Evolutionary conservation across 2,797 vertebrate species (phyloP).

Genomic region (Neosalanx taihuensis): DNA sequence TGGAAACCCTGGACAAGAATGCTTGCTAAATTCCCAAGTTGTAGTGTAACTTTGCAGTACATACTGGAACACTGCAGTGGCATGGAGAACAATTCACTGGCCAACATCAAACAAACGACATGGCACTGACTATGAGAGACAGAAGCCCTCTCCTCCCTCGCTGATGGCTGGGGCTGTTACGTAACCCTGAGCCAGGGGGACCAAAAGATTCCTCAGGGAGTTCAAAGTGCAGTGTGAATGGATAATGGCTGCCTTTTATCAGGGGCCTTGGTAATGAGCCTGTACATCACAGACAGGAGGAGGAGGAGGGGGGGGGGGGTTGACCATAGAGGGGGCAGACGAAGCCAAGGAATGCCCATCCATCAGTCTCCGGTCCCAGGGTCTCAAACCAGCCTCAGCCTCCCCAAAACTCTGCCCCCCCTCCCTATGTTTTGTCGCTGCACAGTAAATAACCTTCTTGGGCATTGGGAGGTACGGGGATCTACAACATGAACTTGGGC

Average conservation of each 20-base stretch:
- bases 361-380: conserved; percentile 50
- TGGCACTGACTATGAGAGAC: neutral
- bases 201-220: conserved; percentile 52
- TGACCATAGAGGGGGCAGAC: conserved; percentile 19
- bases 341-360: conserved; percentile 57
- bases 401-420: conserved; percentile 14
- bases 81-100: neutral
- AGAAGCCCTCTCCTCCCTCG: too few relatives aligned
- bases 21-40: too few relatives aligned
- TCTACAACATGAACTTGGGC: too few relatives aligned
- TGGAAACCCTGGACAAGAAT: too few relatives aligned
- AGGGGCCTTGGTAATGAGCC: conserved; percentile 58
- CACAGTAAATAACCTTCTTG: too few relatives aligned
- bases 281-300: conserved; percentile 56
- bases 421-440: neutral
- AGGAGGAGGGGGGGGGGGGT: conserved; percentile 1
- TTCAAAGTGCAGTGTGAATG: conserved; percentile 55
- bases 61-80: neutral
- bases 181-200: conserved; percentile 38
- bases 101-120: neutral
- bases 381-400: conserved; percentile 36
- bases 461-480: neutral
- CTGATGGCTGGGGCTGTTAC: conserved; percentile 37
- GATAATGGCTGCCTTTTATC: conserved; percentile 66
- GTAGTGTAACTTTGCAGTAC: too few relatives aligned